These are phyloP conservation scores for Sebastes hopkinsi DNA, from an alignment of 2,797 vertebrate genomes.

Conservation along the genomic window DNA sequence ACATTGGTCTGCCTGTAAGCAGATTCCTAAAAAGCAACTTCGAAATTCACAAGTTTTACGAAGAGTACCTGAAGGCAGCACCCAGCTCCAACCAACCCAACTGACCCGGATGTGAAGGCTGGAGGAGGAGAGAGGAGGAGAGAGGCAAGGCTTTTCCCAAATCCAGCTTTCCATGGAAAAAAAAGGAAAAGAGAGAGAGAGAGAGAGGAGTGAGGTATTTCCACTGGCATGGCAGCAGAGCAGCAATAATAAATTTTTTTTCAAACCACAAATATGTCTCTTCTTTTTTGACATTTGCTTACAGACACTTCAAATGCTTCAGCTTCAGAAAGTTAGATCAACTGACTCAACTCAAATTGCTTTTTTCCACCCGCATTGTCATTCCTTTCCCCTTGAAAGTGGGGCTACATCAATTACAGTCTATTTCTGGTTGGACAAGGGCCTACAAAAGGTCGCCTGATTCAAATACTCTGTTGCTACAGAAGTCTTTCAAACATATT, in stretches of 20 bases:
- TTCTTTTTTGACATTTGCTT: slow-evolving; percentile 24
- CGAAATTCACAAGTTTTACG: slow-evolving; percentile 6
- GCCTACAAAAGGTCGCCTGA: neutral
- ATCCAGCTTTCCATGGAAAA: slow-evolving; percentile 74
- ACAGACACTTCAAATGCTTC: slow-evolving; percentile 12
- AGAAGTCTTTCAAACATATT: neutral
- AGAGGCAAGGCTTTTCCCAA: slow-evolving; percentile 68
- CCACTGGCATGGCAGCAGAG: slow-evolving; percentile 56
- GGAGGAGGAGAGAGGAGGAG: slow-evolving; percentile 61
- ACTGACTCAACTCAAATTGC: neutral
- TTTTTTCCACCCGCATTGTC: neutral
- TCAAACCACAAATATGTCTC: slow-evolving; percentile 52
- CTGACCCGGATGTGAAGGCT: slow-evolving; percentile 86
- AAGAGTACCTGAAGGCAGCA: slow-evolving; percentile 57
- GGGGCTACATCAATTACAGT: neutral
- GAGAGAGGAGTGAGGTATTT: slow-evolving; percentile 42
- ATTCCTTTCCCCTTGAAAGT: slow-evolving; percentile 26
- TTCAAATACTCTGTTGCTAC: neutral
- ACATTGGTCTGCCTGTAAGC: neutral
- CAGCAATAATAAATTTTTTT: slow-evolving; percentile 32
- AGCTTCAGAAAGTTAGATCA: neutral
- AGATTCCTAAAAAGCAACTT: neutral
- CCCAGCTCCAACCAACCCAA: slow-evolving; percentile 61
- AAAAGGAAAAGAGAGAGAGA: slow-evolving; percentile 20
- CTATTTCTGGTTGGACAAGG: slow-evolving; percentile 11